These are phyloP conservation scores for Acanthisitta chloris DNA, from an alignment of 2,113 vertebrate species.

Conservation along the genomic window DNA sequence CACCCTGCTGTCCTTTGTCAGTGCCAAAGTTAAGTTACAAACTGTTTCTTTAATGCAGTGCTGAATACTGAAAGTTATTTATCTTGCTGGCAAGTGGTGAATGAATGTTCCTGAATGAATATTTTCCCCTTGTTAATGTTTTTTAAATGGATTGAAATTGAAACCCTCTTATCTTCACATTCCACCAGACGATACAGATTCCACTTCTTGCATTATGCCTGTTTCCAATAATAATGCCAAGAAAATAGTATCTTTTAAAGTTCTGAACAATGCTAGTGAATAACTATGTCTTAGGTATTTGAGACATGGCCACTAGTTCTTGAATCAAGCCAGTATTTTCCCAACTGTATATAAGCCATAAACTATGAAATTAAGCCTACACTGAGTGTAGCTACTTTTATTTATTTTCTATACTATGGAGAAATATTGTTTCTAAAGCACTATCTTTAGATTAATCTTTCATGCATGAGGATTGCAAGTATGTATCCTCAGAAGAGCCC, in stretches of 20 bases:
- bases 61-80: neutral
- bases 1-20: neutral
- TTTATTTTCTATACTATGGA: neutral
- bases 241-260: neutral
- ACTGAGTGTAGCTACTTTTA: neutral
- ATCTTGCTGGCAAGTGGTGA: neutral
- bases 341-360: neutral
- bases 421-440: neutral
- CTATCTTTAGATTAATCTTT: neutral
- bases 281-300: neutral
- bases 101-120: neutral
- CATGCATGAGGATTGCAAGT: neutral
- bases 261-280: neutral
- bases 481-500: neutral
- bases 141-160: neutral
- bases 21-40: neutral
- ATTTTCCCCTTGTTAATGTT: neutral
- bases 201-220: neutral
- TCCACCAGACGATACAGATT: neutral
- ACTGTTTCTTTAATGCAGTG: neutral
- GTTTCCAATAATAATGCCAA: neutral
- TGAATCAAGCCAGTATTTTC: neutral
- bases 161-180: neutral
- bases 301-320: neutral
- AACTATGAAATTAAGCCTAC: neutral